Evolutionary conservation across 2,888 invertebrate species (phyloP).

Genomic region (Parnassius glacialis): DNA sequence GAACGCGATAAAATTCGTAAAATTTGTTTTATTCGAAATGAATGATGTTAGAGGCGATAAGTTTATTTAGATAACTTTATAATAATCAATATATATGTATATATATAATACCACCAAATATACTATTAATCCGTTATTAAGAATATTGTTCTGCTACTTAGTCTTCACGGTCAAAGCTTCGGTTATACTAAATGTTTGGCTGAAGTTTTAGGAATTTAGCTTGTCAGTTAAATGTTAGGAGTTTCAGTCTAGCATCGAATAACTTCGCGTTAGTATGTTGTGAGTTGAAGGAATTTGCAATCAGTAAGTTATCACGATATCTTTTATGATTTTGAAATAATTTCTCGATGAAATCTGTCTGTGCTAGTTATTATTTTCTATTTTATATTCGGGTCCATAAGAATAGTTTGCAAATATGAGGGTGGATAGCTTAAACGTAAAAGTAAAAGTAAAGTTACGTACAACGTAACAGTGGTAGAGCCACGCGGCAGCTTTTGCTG

Average conservation of each 20-base stretch:
- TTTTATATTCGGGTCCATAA: background rate
- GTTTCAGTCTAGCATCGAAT: background rate
- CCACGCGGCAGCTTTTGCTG: no score
- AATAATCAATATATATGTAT: no score
- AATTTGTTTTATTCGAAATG: no score
- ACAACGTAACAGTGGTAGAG: no score
- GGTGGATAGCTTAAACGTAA: no score
- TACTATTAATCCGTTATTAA: no score
- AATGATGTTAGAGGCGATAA: no score
- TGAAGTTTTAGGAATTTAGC: constrained; percentile 4
- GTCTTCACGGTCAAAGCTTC: background rate
- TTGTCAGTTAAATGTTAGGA: background rate
- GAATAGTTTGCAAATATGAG: background rate
- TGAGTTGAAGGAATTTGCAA: constrained; percentile 1
- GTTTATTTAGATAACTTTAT: no score
- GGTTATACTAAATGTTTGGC: background rate
- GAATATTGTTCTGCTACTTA: no score
- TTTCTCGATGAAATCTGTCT: background rate
- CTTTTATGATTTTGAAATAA: background rate
- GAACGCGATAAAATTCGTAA: no score
- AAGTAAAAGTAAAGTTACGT: no score
- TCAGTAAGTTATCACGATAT: background rate
- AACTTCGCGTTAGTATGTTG: constrained; percentile 9
- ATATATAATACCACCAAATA: no score
- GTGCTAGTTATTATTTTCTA: background rate